Evolutionary conservation across 2,888 invertebrate species (phyloP).

Genomic region (Ichneumoninae sp.): DNA sequence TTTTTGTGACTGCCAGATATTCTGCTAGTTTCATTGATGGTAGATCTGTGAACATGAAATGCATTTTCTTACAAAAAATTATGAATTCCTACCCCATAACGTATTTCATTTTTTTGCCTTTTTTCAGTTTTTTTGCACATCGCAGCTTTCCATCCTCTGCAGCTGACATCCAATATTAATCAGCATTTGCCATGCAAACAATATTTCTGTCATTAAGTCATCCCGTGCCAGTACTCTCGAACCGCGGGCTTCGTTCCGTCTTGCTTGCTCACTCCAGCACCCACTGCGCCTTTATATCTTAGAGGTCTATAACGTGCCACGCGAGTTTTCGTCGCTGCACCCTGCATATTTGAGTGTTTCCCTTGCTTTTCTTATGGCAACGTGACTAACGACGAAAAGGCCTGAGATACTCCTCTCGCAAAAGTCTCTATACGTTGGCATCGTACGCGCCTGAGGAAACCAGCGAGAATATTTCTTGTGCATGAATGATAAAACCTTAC

Average conservation of each 20-base stretch:
- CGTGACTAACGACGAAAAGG: conserved; percentile 70
- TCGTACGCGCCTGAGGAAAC: conserved; percentile 45
- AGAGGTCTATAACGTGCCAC: conserved; percentile 59
- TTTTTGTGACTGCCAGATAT: neutral
- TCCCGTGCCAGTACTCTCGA: conserved; percentile 47
- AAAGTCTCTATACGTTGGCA: conserved; percentile 35
- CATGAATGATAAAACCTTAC: conserved; percentile 48
- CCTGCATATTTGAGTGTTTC: conserved; percentile 69
- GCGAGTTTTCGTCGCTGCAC: conserved; percentile 54
- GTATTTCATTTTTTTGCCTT: conserved; percentile 5
- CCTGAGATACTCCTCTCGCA: conserved; percentile 45
- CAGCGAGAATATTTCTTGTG: conserved; percentile 46
- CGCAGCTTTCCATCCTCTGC: conserved; percentile 19
- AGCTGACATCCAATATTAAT: conserved; percentile 72
- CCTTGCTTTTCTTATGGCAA: conserved; percentile 67
- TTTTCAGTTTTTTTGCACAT: neutral
- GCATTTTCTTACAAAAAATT: conserved; percentile 8
- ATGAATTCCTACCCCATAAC: neutral
- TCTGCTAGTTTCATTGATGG: neutral
- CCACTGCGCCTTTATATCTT: conserved; percentile 56
- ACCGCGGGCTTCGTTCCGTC: conserved; percentile 41
- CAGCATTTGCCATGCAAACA: conserved; percentile 69
- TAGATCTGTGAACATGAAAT: neutral
- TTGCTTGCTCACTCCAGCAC: conserved; percentile 41
- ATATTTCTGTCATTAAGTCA: conserved; percentile 71